Base-by-base conservation (phyloP, 1,140 invertebrate genomes). In the Macrocentrus cingulum region DNA sequence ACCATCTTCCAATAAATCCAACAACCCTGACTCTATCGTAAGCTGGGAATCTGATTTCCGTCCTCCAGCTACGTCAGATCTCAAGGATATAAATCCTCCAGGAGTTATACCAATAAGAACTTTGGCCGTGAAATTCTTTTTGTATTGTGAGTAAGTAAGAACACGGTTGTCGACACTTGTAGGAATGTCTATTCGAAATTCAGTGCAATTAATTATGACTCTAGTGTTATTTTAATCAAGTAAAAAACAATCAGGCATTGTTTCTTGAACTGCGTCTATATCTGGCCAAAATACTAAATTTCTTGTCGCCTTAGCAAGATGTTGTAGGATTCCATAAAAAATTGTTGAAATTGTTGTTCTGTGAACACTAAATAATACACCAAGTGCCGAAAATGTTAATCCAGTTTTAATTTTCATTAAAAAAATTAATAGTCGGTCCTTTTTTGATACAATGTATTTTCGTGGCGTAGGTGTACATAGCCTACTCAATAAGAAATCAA, bases 201-300 rank as follows among this genome's bases (percentile, higher is more conserved):
- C 75, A 49, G 69, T 75, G 49, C 74, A 76, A 57, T 79, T 76
- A 58, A 77, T 69, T 36, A 77, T 76, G 0, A 74, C 70, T 62
- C 73, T 58, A 46, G 64, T 70, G 48, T 70, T 60, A 36, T 54
- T 61, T 63, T 71, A 78, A 54, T 60, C 53, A 51, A 50, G 42
- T 57, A 65, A 63, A 60, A 79, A 79, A 60, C 48, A 60, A 48
- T 60, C 48, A 8, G 64, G 67, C 50, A 66, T 61, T n/a, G 54
- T 64, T 52, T 7, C 46, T 65, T 48, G 45, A 15, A 67, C 57
- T 29, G 25, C 42, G 42, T 59, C 39, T 54, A 53, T 62, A 37
- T 41, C 19, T 42, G 62, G 63, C 67, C 67, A 69, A 48, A 62
- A 61, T 9, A 69, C 57, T 15, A 62, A 67, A 45, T 66, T 53